These are phyloP conservation scores for Torymus tubicola DNA, from an alignment of 2,888 invertebrate species.

Conservation along the genomic window DNA sequence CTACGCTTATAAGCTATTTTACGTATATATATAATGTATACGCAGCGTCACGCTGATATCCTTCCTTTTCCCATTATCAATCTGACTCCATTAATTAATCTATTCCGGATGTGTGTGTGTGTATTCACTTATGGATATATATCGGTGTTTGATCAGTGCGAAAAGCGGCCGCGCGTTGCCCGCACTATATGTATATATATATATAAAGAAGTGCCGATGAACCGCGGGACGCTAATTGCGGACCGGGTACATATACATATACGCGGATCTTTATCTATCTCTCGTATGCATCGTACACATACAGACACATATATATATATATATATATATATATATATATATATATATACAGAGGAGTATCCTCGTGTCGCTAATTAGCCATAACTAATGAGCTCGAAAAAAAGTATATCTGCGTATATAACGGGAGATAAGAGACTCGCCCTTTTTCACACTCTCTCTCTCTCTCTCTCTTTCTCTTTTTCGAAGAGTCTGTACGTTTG, in stretches of 20 bases:
- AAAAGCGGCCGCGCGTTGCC: not conserved
- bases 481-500: not conserved
- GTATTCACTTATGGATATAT: too few relatives aligned
- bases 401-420: not conserved
- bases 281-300: not conserved
- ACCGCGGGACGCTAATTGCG: conserved; percentile 41
- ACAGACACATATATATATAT: too few relatives aligned
- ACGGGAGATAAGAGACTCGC: not conserved
- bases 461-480: not conserved
- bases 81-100: too few relatives aligned
- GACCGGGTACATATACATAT: not conserved
- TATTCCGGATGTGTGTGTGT: too few relatives aligned
- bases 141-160: too few relatives aligned
- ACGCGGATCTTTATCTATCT: conserved; percentile 32
- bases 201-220: not conserved
- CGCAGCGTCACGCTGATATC: too few relatives aligned
- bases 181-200: not conserved
- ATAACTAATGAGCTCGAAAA: conserved; percentile 50
- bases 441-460: not conserved
- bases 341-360: too few relatives aligned
- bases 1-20: too few relatives aligned
- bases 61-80: too few relatives aligned
- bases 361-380: conserved; percentile 43
- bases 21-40: too few relatives aligned
- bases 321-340: too few relatives aligned